Conservation (phyloP, 2,888 invertebrate genomes). For the Perdita meconis region DNA sequence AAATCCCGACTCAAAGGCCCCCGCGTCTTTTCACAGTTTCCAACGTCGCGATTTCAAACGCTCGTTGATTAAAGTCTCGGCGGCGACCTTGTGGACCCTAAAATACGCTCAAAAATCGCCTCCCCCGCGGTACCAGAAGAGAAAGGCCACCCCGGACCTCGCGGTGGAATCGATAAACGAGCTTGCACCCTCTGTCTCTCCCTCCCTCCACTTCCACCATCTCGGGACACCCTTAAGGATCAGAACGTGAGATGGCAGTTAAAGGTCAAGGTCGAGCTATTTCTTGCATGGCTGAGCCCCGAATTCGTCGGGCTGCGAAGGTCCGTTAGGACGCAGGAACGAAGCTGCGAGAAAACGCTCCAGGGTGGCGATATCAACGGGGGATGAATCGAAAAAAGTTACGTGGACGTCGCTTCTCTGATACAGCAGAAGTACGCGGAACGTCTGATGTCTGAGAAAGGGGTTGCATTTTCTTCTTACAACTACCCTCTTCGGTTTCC, state of each 20-base stretch:
- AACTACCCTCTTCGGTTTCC: no score
- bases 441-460: no score
- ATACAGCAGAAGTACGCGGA: no score
- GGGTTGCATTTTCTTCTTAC: no score
- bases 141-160: constrained; percentile 22
- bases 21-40: neutral
- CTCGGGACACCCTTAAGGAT: constrained; percentile 71
- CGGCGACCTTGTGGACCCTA: constrained; percentile 16
- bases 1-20: constrained; percentile 8
- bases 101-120: constrained; percentile 51
- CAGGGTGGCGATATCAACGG: constrained; percentile 25
- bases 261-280: constrained; percentile 81
- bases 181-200: constrained; percentile 43
- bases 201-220: constrained; percentile 56
- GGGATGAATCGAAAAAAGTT: constrained; percentile 2
- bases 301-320: constrained; percentile 63
- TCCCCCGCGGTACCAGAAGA: constrained; percentile 36
- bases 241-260: constrained; percentile 73
- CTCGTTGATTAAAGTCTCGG: constrained; percentile 14
- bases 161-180: constrained; percentile 66
- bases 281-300: constrained; percentile 77
- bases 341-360: neutral
- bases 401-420: neutral
- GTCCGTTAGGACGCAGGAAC: neutral
- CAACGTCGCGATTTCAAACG: neutral